A percentile compares a stretch with the other conserved stretches of the same genome.
Conservation (phyloP, 2,797 vertebrate genomes). For the Selene dorsalis region DNA sequence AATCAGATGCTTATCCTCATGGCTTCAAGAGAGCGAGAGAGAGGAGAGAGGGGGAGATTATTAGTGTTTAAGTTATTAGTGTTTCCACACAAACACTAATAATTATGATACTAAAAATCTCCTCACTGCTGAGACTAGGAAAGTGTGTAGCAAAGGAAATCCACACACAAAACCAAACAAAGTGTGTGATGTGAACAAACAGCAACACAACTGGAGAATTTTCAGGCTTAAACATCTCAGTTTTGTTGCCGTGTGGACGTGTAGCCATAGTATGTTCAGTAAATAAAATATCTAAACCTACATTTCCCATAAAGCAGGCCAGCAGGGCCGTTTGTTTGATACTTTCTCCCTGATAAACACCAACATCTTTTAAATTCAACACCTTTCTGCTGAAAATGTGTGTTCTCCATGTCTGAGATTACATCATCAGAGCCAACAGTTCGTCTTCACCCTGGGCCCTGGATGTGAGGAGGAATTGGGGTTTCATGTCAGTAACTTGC, state of each 20-base stretch:
- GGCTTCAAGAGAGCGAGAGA: neutral
- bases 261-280: neutral
- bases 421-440: neutral
- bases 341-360: neutral
- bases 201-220: too few relatives aligned
- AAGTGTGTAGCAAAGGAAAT: neutral
- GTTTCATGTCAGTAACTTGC: constrained; percentile 31
- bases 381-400: too few relatives aligned
- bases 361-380: neutral
- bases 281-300: neutral
- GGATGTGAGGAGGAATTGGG: neutral
- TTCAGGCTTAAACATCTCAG: too few relatives aligned
- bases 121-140: neutral
- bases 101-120: constrained; percentile 23
- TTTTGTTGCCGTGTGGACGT: too few relatives aligned
- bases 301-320: constrained; percentile 1
- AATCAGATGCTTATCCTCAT: constrained; percentile 57
- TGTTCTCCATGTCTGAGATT: neutral
- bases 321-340: neutral
- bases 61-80: constrained; percentile 13
- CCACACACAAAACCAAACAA: neutral
- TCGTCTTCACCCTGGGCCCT: neutral
- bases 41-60: neutral
- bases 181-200: too few relatives aligned
- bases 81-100: constrained; percentile 36